Percentiles rank a stretch among this genome's conserved stretches.
Conservation (phyloP, 2,888 invertebrate species). For the Brachyopa scutellaris region DNA sequence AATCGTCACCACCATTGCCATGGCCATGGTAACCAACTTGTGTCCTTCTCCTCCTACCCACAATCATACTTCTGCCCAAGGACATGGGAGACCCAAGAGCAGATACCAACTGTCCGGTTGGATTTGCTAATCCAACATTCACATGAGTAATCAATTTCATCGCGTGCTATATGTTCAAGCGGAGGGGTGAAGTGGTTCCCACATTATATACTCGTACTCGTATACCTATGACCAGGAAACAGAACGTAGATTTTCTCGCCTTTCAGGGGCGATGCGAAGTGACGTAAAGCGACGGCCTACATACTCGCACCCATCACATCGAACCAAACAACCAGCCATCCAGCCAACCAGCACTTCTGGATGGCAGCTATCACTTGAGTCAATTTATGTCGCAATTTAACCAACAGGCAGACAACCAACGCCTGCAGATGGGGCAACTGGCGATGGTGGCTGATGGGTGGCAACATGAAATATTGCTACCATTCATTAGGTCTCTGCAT, state of each 20-base stretch:
- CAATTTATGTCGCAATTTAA: constrained; percentile 56
- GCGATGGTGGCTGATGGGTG: constrained; percentile 5
- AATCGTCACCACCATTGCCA: constrained; percentile 8
- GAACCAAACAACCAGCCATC: not conserved
- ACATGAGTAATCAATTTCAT: constrained; percentile 58
- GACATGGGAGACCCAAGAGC: constrained; percentile 1
- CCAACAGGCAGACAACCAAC: not conserved
- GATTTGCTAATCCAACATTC: constrained; percentile 41
- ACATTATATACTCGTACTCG: not conserved
- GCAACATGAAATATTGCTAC: constrained; percentile 33
- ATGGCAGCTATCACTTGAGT: constrained; percentile 47
- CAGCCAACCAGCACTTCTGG: constrained; percentile 16
- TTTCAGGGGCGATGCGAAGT: constrained; percentile 13
- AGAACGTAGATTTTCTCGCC: constrained; percentile 47
- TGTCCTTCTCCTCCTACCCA: not conserved
- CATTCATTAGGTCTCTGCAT: constrained; percentile 37
- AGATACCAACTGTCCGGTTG: constrained; percentile 42
- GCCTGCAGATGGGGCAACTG: not conserved
- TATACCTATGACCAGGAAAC: constrained; percentile 17
- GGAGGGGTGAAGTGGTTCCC: too few species aligned
- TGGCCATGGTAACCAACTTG: constrained; percentile 3
- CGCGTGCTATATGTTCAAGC: not conserved
- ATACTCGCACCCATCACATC: constrained; percentile 18
- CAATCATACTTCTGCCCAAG: not conserved
- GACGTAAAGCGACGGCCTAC: constrained; percentile 10